Evolutionary conservation across 1,140 invertebrate species (phyloP).

Genomic region (Hermetia illucens): DNA sequence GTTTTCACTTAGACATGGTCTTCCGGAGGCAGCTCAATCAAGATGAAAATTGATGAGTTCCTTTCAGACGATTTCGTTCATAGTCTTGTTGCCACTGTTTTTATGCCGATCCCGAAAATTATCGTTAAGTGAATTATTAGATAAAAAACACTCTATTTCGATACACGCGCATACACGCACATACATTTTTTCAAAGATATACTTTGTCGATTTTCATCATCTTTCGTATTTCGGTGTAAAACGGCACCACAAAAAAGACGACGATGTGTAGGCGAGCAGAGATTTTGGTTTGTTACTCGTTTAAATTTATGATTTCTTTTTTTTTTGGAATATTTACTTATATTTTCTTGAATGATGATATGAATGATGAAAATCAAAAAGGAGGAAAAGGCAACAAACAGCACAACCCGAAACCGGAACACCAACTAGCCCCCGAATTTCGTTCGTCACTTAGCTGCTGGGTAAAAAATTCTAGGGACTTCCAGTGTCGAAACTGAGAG

Average conservation of each 20-base stretch:
- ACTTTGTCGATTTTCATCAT: background rate
- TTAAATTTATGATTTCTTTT: conserved; percentile 1
- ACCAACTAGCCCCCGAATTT: conserved; percentile 21
- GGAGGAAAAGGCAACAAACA: conserved; percentile 31
- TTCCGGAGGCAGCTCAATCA: no score
- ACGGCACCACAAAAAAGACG: no score
- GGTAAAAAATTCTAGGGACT: background rate
- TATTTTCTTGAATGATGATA: background rate
- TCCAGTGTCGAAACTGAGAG: no score
- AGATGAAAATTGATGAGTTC: no score
- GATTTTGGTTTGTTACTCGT: conserved; percentile 1
- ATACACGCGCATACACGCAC: no score
- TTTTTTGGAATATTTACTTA: conserved; percentile 2
- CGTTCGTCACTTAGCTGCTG: background rate
- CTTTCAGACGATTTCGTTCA: no score
- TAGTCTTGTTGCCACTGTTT: no score
- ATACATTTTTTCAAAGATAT: background rate
- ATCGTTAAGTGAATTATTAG: no score
- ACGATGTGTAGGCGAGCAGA: no score
- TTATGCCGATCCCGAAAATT: no score
- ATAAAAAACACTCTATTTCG: no score
- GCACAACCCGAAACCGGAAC: conserved; percentile 33
- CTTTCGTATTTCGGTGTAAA: background rate
- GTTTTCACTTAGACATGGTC: no score
- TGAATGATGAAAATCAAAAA: conserved; percentile 10